A percentile compares a stretch with the other conserved stretches of the same genome.
phyloP scores from a whole-genome alignment of 1,140 invertebrate species.

The Heterodera carotae region DNA sequence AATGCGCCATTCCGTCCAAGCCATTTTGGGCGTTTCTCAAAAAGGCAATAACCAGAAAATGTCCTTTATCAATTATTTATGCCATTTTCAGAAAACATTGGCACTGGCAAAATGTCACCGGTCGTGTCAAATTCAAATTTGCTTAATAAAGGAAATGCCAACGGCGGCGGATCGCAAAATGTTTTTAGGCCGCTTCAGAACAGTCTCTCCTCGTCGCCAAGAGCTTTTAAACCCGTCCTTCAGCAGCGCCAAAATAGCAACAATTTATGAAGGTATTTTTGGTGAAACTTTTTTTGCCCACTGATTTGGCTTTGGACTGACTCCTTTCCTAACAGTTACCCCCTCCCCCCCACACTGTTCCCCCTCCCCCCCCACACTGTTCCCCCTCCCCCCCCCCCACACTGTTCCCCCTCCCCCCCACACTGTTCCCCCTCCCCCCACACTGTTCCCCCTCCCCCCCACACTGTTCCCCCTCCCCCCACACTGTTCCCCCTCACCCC shows the following conservation, averaged over 20 bases:
- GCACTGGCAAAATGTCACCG: conserved; percentile 2
- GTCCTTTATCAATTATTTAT: background rate
- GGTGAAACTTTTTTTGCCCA: no score
- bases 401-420: no score
- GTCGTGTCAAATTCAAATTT: background rate
- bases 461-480: no score
- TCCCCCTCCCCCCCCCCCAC: background rate
- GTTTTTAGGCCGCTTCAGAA: background rate
- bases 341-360: background rate
- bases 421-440: background rate
- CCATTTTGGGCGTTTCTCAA: conserved; percentile 25
- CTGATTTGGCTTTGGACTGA: background rate
- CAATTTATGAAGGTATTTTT: background rate
- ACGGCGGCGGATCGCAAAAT: background rate
- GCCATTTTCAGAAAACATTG: background rate
- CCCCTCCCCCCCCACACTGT: background rate
- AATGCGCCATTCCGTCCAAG: conserved; percentile 26
- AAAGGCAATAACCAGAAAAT: background rate
- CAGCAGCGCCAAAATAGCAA: background rate
- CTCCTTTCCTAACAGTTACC: background rate
- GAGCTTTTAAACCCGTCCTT: conserved; percentile 20
- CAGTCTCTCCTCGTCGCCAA: conserved; percentile 7
- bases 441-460: background rate
- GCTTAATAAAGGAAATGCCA: background rate
- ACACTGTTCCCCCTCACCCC: no score